phyloP scores from a whole-genome alignment of 1,140 invertebrate species.

The Drosophila burlai region DNA sequence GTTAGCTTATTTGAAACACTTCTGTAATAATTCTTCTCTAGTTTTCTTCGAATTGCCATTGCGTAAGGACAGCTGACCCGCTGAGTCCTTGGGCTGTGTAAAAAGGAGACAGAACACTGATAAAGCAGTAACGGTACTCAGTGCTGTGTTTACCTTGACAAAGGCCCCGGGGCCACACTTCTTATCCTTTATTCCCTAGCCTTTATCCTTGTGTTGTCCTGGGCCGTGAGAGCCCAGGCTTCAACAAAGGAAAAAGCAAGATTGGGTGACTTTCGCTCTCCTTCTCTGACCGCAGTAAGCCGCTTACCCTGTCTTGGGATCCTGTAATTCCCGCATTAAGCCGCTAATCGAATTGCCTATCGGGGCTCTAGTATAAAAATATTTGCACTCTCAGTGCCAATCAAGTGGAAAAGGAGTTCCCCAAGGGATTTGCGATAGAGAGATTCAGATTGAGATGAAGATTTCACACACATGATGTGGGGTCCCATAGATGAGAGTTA shows the following conservation, averaged over 20 bases:
- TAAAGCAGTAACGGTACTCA: constrained; percentile 40
- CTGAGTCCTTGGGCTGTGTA: constrained; percentile 20
- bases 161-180: constrained; percentile 19
- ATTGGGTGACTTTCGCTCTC: constrained; percentile 31
- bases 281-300: constrained; percentile 43
- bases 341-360: constrained; percentile 42
- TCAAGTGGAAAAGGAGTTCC: constrained; percentile 51
- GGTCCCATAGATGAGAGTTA: not conserved
- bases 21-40: constrained; percentile 12
- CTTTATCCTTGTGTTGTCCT: constrained; percentile 15
- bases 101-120: constrained; percentile 8
- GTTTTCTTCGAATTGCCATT: constrained; percentile 24
- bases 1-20: constrained; percentile 7
- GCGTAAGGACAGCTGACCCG: constrained; percentile 21
- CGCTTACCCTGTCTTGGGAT: constrained; percentile 24
- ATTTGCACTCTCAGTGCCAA: constrained; percentile 24
- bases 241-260: constrained; percentile 12
- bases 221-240: constrained; percentile 11
- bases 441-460: constrained; percentile 5
- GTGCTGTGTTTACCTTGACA: constrained; percentile 18
- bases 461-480: not conserved
- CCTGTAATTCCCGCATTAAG: constrained; percentile 37
- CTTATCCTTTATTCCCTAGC: constrained; percentile 14
- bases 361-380: constrained; percentile 23
- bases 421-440: not conserved